Evolutionary conservation across 2,888 invertebrate species (phyloP), one percentile per base, ranked within the genome.

Genomic region (Xestia rhomboidea): DNA sequence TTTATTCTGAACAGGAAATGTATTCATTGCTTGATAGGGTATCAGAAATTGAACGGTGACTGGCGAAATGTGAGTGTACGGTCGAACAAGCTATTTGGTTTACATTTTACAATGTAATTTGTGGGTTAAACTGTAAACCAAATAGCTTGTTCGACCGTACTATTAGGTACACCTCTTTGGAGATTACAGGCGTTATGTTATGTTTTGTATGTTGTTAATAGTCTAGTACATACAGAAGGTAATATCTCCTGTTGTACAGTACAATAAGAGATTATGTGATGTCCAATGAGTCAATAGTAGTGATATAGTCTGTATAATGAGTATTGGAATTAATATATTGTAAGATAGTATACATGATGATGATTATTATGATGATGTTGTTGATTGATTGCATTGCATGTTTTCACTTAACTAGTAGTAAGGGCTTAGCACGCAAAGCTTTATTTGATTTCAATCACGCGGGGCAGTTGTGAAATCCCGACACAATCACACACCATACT

Each of bases 381-480:
- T 64, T 64, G 64, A 64, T 41, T 41, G 64, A 64, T 41, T 18
- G 21, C n/a, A 49, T 62, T n/a, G 30, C 49, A 21, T 63, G 62
- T 30, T 73, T 49, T 11, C 18, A 46, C 13, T 18, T 8, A 18
- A 38, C 46, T 62, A 13, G 18, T 34, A 27, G 49, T 27, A 72
- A 38, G 24, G 41, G 41, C 8, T 49, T 60, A 38, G 4, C 24
- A 4, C 46, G 57, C 49, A 18, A 27, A 34, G 24, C 46, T 60
- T 34, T 30, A 73, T 73, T 73, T 57, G 46, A 60, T 76, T 70
- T 41, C 73, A 70, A 73, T 54, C 54, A 70, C 18, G n/a, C 11
- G 6, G 30, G 21, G 21, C 44, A 44, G 10, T 73, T 34, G 18
- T 63, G 44, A 64, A 62, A 41, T 41, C 30, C 49, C 2, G 7